phyloP scores from a whole-genome alignment of 2,797 vertebrate species.

The Gallirallus australis region DNA sequence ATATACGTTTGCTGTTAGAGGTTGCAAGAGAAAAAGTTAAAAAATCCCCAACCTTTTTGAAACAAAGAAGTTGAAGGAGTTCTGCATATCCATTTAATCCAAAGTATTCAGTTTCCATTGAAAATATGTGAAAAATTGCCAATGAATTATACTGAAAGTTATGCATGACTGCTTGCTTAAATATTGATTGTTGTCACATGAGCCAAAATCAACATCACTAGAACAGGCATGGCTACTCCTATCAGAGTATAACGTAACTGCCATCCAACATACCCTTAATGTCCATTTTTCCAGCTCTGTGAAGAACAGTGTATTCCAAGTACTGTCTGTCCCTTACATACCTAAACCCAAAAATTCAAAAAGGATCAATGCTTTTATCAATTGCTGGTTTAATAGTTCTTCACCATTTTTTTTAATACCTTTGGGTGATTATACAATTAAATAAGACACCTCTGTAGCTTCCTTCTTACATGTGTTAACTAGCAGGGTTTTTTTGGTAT shows the following conservation, averaged over 20 bases:
- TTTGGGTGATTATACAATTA: neutral
- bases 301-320: neutral
- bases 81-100: neutral
- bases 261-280: neutral
- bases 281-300: neutral
- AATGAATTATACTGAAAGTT: neutral
- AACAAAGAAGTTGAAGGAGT: neutral
- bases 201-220: neutral
- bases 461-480: neutral
- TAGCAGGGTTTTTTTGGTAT: neutral
- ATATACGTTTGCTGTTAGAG: neutral
- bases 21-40: neutral
- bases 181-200: neutral
- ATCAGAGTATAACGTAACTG: neutral
- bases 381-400: neutral
- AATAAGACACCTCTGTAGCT: neutral
- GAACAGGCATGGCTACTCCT: neutral
- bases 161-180: neutral
- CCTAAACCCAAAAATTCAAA: neutral
- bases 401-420: neutral
- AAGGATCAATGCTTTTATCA: neutral
- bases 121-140: neutral
- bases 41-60: fast-evolving
- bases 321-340: neutral
- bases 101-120: neutral